Evolutionary conservation across 2,888 invertebrate genomes (phyloP).

Genomic region (Eilema depressum): DNA sequence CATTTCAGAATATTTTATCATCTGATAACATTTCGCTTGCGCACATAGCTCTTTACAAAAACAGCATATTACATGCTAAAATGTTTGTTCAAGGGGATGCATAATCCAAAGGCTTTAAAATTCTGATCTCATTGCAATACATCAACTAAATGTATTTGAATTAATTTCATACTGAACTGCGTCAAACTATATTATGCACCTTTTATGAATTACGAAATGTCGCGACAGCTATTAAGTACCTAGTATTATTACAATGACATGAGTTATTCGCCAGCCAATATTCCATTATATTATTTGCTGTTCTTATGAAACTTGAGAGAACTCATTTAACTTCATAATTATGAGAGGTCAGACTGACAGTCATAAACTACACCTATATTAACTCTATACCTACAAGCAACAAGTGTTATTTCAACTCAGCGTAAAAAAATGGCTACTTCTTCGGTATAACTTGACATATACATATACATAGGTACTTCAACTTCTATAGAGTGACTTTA

Average conservation of each 20-base stretch:
- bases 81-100: background rate
- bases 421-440: no score
- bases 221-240: background rate
- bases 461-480: no score
- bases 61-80: background rate
- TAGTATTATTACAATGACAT: background rate
- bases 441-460: no score
- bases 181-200: background rate
- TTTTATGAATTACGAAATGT: background rate
- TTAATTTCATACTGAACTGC: background rate
- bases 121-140: background rate
- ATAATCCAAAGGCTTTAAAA: background rate
- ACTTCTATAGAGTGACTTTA: no score
- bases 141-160: background rate
- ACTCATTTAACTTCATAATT: background rate
- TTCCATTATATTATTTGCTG: background rate
- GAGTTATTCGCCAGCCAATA: background rate
- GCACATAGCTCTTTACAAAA: background rate
- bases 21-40: background rate
- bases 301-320: background rate
- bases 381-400: no score
- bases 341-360: background rate
- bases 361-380: background rate
- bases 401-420: no score
- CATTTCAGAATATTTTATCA: conserved; percentile 2